phyloP scores from a whole-genome alignment of 2,797 vertebrate genomes.

The Ibycter americanus region DNA sequence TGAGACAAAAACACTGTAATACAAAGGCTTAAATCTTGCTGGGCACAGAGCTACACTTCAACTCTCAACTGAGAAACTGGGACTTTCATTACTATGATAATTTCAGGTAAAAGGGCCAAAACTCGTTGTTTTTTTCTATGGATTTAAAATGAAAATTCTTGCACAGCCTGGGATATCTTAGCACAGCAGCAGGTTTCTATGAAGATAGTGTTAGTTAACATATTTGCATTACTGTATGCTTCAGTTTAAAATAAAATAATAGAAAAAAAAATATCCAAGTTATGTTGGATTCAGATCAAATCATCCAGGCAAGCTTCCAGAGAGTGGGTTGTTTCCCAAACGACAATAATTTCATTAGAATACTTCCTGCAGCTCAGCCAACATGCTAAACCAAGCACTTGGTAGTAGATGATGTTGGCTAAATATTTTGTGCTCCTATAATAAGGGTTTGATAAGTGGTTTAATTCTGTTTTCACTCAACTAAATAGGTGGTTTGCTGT shows the following conservation, averaged over 20 bases:
- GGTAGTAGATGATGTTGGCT: conserved; percentile 1
- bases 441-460: background rate
- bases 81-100: conserved; percentile 26
- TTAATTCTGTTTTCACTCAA: background rate
- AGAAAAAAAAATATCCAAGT: background rate
- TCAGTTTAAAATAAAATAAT: background rate
- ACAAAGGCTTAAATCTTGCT: conserved; percentile 10
- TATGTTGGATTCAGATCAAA: conserved; percentile 31
- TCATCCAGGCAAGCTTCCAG: conserved; percentile 37
- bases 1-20: background rate
- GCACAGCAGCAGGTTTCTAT: conserved; percentile 11
- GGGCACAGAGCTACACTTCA: background rate
- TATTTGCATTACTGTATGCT: background rate
- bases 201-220: background rate
- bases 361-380: background rate
- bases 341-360: conserved; percentile 30
- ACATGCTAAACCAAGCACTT: background rate
- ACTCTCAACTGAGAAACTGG: background rate
- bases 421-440: conserved; percentile 42
- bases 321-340: conserved; percentile 2
- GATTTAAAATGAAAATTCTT: background rate
- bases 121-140: background rate
- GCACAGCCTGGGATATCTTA: background rate
- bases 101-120: conserved; percentile 18
- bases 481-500: background rate